Base-by-base conservation (phyloP, 2,113 vertebrate genomes). In the Microcebus ravelobensis region DNA sequence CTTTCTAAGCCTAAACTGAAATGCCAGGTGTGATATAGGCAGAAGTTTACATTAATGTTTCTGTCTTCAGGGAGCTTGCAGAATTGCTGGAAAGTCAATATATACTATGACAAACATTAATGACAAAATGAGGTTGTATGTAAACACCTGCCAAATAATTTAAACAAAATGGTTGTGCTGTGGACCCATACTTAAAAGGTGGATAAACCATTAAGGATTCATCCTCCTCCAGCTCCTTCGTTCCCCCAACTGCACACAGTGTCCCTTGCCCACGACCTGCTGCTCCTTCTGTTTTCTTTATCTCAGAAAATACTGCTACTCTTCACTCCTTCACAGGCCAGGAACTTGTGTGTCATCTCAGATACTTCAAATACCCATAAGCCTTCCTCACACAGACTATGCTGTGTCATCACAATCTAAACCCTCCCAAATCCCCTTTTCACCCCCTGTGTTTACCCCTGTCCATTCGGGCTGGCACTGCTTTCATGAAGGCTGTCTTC, bases 41-140 rank as follows among this genome's bases (percentile, higher is more conserved):
- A 48, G 70, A 90, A 83, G 34, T 86, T 85, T 70, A 95, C 96
- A 63, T 90, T 15, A 79, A 84, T 31, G 34, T 92, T 94, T 76
- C 65, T 90, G 9, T 50, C 55, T 73, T 91, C 29, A 42, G 29
- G 52, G 27, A 90, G 65, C 68, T 87, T 92, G 36, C 6, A 87
- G 45, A 36, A 31, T 81, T 84, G 31, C 63, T 90, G n/a, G 80
- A 74, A 79, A 68, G 52, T 63, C 68, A 93, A 27, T 87, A 68
- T 17, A 68, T 80, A 42, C 36, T 63, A 29, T 48, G 12, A 52
- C 14, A 86, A 79, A 73, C 13, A 57, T 90, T n/a, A 57, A 88
- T 91, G 36, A 57, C 52, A 91, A 68, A 87, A 42, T 48, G 81
- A 77, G 36, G 4, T 52, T 77, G 20, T 65, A 10, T 65, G 45